phyloP scores from a whole-genome alignment of 2,888 invertebrate genomes.

The Euclidia mi region DNA sequence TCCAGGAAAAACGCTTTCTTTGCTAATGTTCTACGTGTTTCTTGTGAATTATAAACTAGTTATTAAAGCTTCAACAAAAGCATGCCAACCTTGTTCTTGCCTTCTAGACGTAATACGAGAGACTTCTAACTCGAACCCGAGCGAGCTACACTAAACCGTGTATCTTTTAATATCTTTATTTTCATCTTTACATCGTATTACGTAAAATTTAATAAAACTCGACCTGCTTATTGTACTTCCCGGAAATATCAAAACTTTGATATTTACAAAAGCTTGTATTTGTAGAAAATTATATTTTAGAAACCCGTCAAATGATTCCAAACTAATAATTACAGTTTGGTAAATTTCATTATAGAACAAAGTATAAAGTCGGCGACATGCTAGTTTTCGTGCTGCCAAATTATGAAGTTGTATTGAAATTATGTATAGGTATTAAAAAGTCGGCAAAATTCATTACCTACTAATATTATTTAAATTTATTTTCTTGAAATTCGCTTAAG shows the following conservation, averaged over 20 bases:
- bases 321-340: constrained; percentile 26
- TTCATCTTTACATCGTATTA: constrained; percentile 23
- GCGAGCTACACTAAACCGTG: background rate
- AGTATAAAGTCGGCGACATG: constrained; percentile 22
- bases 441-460: background rate
- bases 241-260: constrained; percentile 35
- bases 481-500: no score
- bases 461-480: no score
- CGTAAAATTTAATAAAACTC: constrained; percentile 26
- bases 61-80: constrained; percentile 16
- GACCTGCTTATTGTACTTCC: constrained; percentile 22
- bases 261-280: constrained; percentile 26
- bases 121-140: constrained; percentile 11
- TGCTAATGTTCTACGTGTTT: constrained; percentile 33
- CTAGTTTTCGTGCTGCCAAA: constrained; percentile 14
- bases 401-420: background rate
- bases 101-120: constrained; percentile 15
- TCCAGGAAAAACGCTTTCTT: constrained; percentile 43
- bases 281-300: constrained; percentile 24
- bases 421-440: no score
- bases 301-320: constrained; percentile 27
- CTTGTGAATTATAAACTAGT: constrained; percentile 44
- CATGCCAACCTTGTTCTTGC: constrained; percentile 14
- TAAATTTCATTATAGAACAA: constrained; percentile 31
- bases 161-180: constrained; percentile 24